phyloP scores from a whole-genome alignment of 1,140 invertebrate species.

The Caenorhabditis remanei region DNA sequence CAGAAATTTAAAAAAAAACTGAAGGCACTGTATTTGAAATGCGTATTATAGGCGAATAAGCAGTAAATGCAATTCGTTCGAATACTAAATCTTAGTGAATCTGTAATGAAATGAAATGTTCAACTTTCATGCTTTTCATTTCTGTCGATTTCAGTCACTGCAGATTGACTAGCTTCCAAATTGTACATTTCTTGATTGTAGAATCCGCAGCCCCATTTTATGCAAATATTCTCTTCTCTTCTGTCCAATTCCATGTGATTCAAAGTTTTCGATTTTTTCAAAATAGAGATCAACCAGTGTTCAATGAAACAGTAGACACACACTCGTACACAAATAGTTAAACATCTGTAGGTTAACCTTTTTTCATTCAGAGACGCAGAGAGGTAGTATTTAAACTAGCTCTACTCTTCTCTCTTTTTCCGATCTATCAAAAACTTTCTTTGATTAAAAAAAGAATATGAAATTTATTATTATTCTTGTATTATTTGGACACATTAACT shows the following conservation, averaged over 20 bases:
- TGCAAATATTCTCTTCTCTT: not conserved
- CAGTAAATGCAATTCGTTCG: too few relatives aligned
- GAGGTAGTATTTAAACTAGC: slow-evolving; percentile 44
- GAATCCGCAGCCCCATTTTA: not conserved
- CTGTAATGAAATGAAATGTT: too few relatives aligned
- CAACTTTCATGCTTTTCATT: too few relatives aligned
- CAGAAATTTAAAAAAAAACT: too few relatives aligned
- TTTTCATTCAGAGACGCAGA: slow-evolving; percentile 29
- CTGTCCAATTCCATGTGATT: slow-evolving; percentile 10
- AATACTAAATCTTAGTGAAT: too few relatives aligned
- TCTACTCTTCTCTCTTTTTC: slow-evolving; percentile 31
- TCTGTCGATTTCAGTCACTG: too few relatives aligned
- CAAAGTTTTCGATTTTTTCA: not conserved
- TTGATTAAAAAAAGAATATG: not conserved
- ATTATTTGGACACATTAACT: not conserved
- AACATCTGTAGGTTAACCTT: slow-evolving; percentile 49
- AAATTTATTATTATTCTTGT: not conserved
- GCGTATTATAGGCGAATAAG: too few relatives aligned
- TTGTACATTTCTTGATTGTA: too few relatives aligned
- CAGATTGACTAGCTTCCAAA: too few relatives aligned
- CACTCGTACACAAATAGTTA: slow-evolving; percentile 38
- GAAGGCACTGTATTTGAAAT: too few relatives aligned
- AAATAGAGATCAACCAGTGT: slow-evolving; percentile 24
- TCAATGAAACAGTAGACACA: slow-evolving; percentile 17
- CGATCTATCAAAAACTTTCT: slow-evolving; percentile 9